phyloP scores from a whole-genome alignment of 2,888 invertebrate species.

The Neoaliturus tenellus region DNA sequence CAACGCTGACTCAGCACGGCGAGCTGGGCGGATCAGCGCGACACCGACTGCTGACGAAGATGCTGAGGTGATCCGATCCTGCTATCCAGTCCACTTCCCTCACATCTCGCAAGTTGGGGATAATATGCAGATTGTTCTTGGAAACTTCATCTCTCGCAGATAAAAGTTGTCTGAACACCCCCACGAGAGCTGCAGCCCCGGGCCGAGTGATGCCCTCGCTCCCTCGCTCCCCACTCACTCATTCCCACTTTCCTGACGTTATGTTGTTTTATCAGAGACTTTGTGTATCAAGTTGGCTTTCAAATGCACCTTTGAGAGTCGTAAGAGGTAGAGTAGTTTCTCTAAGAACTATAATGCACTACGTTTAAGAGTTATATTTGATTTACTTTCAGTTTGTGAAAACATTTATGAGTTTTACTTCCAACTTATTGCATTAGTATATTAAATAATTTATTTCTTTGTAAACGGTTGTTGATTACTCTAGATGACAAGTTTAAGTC shows the following conservation, averaged over 20 bases:
- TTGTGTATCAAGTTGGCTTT: neutral
- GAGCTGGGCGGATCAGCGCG: neutral
- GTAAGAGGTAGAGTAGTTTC: neutral
- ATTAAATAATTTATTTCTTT: no score
- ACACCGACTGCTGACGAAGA: conserved; percentile 5
- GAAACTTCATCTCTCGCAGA: conserved; percentile 53
- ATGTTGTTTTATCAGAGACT: conserved; percentile 29
- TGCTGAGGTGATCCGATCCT: neutral
- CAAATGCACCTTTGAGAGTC: conserved; percentile 17
- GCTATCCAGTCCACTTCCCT: conserved; percentile 13
- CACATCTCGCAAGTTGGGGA: conserved; percentile 18
- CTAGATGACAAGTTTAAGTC: no score
- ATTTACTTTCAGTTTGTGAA: no score
- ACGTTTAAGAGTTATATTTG: no score
- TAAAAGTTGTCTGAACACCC: conserved; percentile 46
- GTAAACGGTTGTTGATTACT: no score
- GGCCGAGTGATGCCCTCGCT: neutral
- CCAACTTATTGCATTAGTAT: no score
- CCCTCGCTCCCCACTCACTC: conserved; percentile 6
- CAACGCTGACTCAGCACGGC: neutral
- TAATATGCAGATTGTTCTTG: conserved; percentile 54
- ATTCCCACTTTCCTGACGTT: conserved; percentile 18
- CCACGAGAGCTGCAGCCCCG: conserved; percentile 15
- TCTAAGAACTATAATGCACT: neutral
- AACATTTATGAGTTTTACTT: no score